A percentile compares a stretch with the other conserved stretches of the same genome.
phyloP scores from a whole-genome alignment of 2,113 vertebrate genomes.

The Merops nubicus region DNA sequence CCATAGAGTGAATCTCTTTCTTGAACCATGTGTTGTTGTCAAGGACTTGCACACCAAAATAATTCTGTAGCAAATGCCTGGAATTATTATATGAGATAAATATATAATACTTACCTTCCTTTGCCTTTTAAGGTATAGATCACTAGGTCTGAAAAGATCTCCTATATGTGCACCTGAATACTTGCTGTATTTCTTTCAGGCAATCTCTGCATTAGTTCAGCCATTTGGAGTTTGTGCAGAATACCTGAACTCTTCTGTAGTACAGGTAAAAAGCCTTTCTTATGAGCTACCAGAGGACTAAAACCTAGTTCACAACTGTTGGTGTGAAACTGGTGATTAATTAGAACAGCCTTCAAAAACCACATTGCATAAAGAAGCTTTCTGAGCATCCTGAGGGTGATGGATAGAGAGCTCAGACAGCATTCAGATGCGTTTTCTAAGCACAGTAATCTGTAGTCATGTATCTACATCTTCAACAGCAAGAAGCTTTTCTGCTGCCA shows the following conservation, averaged over 20 bases:
- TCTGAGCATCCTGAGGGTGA: background rate
- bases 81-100: background rate
- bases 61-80: background rate
- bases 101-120: background rate
- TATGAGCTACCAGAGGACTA: background rate
- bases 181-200: constrained; percentile 74
- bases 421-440: background rate
- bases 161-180: background rate
- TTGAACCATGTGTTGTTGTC: background rate
- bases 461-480: background rate
- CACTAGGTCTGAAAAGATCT: background rate
- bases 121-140: background rate
- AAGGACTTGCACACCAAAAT: background rate
- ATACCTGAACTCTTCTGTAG: constrained; percentile 93
- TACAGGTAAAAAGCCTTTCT: constrained; percentile 84
- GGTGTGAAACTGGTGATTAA: background rate
- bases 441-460: background rate
- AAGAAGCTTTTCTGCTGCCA: background rate
- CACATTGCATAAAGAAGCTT: background rate
- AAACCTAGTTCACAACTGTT: background rate
- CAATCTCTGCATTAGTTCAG: constrained; percentile 93
- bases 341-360: background rate
- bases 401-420: background rate
- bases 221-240: constrained; percentile 95
- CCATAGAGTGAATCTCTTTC: background rate